Base-by-base conservation (phyloP, 2,888 invertebrate species). In the Osmoderma eremita region DNA sequence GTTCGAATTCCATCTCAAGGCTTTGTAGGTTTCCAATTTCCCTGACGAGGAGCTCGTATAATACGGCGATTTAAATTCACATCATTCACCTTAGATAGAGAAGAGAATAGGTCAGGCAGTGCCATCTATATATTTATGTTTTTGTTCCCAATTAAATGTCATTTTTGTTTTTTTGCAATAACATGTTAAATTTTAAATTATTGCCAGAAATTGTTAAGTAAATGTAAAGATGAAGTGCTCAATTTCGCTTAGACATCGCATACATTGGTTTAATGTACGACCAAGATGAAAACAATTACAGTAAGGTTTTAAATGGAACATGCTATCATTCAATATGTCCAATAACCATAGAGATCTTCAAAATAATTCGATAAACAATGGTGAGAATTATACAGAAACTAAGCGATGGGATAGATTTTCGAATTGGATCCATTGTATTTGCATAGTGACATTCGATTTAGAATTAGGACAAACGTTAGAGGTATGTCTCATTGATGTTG, bases 391-490 rank as follows among this genome's bases (percentile, higher is more conserved):
- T 13, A 36, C 42, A 8, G 72, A 75, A 56, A 73, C 73, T 58
- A 71, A 70, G 67, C 70, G 78, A 71, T 93, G 93, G 92, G 88
- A 90, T 77, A 87, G 87, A 77, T 91, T 94, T 82, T 89, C 91
- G 65, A 94, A 96, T 82, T 99, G 99, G 99, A 87, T 99, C 72
- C 94, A 98, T 80, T 98, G 97, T 79, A 92, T 99, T 75, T 98
- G 98, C 83, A 93, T 99, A 69, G 98, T 99, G 56, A 98, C 98
- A 8, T 99, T 99, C 84, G 99, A 99, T 86, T 86, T 99, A 76
- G 99, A 99, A 85, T 86, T 99, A 66, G 99, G 99, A 13, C 99
- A 99, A 84, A 95, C 96, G n/a, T 90, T 98, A 84, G 98, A 98
- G 88, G 92, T 92, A 80, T 78, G 48, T 38, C 36, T 10, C n/a